A percentile compares a stretch with the other conserved stretches of the same genome.
phyloP scores from a whole-genome alignment of 2,888 invertebrate genomes.

The Homarus gammarus region DNA sequence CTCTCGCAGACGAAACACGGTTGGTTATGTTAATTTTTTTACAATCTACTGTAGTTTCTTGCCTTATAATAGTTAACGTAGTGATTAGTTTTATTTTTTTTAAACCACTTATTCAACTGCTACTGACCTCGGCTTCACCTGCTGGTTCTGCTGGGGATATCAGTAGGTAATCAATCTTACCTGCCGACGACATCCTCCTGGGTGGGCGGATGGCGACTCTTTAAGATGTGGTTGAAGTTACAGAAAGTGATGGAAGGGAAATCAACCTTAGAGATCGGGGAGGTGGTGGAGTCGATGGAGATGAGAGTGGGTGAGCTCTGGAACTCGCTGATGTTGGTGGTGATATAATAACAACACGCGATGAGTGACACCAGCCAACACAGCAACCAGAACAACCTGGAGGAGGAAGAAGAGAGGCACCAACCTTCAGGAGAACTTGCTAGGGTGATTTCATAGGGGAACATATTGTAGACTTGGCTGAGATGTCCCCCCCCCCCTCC shows the following conservation, averaged over 20 bases:
- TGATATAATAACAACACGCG: conserved; percentile 37
- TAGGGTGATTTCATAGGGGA: no score
- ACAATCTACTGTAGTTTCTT: no score
- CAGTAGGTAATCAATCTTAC: neutral
- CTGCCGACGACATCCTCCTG: conserved; percentile 31
- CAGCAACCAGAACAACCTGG: conserved; percentile 30
- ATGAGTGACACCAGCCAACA: conserved; percentile 38
- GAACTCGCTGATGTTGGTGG: conserved; percentile 31
- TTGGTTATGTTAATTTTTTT: no score
- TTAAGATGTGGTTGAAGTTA: conserved; percentile 34
- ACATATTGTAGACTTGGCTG: no score
- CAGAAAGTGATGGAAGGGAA: conserved; percentile 40
- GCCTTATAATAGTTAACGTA: no score
- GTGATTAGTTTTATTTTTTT: no score
- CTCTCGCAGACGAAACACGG: no score
- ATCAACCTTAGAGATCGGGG: conserved; percentile 16
- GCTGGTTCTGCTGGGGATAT: no score
- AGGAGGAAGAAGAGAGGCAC: neutral
- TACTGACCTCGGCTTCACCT: no score
- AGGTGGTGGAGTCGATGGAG: conserved; percentile 39
- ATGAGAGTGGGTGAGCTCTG: conserved; percentile 29
- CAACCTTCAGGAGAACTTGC: no score
- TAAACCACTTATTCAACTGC: no score
- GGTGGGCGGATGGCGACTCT: conserved; percentile 25
- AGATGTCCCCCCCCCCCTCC: no score